Percentiles rank a stretch among this genome's conserved stretches.
Evolutionary conservation across 2,888 invertebrate species (phyloP).

Genomic region (Tridacna gigas): DNA sequence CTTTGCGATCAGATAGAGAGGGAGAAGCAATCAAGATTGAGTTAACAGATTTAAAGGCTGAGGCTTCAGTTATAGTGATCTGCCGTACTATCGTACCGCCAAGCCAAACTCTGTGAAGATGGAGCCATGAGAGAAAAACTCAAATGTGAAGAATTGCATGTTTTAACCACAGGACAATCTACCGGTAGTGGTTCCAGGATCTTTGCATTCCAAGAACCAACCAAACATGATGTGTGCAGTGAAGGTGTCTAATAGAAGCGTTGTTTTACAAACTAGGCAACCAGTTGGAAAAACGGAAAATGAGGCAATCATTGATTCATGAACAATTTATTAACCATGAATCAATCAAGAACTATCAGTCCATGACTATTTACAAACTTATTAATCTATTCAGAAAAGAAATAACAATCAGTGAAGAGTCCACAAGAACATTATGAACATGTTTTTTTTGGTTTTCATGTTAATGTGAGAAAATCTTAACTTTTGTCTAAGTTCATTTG

Average conservation of each 20-base stretch:
- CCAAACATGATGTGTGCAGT: conserved; percentile 5
- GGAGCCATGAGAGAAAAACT: neutral
- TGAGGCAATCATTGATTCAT: no score
- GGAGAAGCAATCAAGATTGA: conserved; percentile 9
- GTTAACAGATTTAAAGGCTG: neutral
- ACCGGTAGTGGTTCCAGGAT: conserved; percentile 2
- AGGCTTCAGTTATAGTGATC: neutral
- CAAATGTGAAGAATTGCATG: neutral
- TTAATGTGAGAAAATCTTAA: no score
- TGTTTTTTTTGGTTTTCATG: no score
- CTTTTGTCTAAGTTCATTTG: no score
- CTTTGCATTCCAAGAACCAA: neutral
- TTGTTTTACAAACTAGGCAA: no score
- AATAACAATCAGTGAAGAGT: no score
- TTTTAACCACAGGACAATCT: neutral
- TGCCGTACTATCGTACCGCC: conserved; percentile 10
- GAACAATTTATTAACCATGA: no score
- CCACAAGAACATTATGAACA: no score
- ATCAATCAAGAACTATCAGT: no score
- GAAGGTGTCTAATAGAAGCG: conserved; percentile 10
- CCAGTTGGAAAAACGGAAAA: no score
- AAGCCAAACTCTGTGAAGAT: conserved; percentile 4
- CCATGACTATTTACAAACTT: no score
- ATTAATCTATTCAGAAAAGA: no score
- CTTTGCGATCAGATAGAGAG: conserved; percentile 10